Evolutionary conservation across 2,888 invertebrate genomes (phyloP), one percentile per base, ranked within the genome.

Genomic region (Chaitophorus viminalis): DNA sequence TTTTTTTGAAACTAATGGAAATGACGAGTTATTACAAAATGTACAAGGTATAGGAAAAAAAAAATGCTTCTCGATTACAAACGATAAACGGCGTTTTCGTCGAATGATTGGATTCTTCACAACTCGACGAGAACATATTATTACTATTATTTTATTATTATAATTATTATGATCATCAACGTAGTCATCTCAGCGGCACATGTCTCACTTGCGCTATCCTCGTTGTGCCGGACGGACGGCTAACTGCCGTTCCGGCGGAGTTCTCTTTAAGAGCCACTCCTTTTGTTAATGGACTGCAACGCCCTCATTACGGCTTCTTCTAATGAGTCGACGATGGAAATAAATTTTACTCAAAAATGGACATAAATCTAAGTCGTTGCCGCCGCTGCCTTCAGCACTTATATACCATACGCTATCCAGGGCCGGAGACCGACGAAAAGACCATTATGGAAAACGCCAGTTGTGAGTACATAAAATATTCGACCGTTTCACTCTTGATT

Each of bases 241-340:
- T 72, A 72, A 36, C 74, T 74, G 36, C 54, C 36, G 74, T 36
- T 83, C 83, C 46, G 33, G 68, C 54, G 18, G 78, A 29, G 52
- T 54, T 52, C 36, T 33, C 70, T n/a, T 52, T 31, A 39, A 86
- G 78, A 86, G 70, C 68, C n/a, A 46, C 76, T 52, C 54, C 33
- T 78, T 72, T 76, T 31, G 72, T 68, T 86, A 86, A 86, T 86
- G 86, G 79, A 78, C 86, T 75, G 18, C 21, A 60, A 79, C 86
- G 72, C 86, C 72, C 68, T 78, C 76, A 52, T 86, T 72, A 86
- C 70, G 70, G 33, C 33, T 86, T 72, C 39, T 70, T 78, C 78
- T 79, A 79, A 86, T 72, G 78, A 86, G 86, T 86, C 70, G 78
- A 11, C 36, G 54, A 70, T 39, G 31, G 78, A 78, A 79, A 79